Base-by-base conservation (phyloP, 2,797 vertebrate species). In the Pangasius mekongensis region DNA sequence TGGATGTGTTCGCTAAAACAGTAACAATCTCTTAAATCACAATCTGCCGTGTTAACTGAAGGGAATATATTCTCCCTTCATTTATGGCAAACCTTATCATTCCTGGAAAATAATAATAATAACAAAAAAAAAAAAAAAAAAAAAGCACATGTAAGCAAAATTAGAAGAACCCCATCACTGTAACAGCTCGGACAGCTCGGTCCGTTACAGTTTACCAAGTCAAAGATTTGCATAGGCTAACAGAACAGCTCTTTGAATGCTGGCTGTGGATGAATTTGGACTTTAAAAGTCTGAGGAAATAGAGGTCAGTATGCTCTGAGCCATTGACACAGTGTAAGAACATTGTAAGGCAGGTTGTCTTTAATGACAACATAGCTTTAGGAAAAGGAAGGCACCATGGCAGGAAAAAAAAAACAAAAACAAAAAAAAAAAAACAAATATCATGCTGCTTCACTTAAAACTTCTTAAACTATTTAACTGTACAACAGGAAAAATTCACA, bases 401-500 rank as follows among this genome's bases (percentile, higher is more conserved):
- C 3, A 7, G 33, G 18, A 1, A 43, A 39, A 24, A 80, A 77
- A 56, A 58, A n/a, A n/a, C n/a, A 2, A 39, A 3, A 39, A 39
- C 39, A 39, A 39, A 36, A 36, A 39, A 39, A 33, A 33, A 33
- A 33, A 1, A 33, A 39, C 39, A 39, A 83, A 74, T 47, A 74
- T 71, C 11, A 90, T 52, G 89, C 85, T 88, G 90, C 86, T 91
- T 90, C 85, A 88, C 86, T 91, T 90, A 89, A 60, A 93, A 91
- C 83, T 54, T 78, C 56, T 78, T 54, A 30, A 80, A 56, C 52
- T n/a, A 33, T 85, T 64, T n/a, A 27, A 89, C 90, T 91, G 85
- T 91, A 93, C 91, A 92, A 87, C 86, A 88, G 85, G 87, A 89
- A 92, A 94, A 92, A 86, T 87, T 94, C 94, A 95, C 94, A 95